Evolutionary conservation across 2,113 vertebrate genomes (phyloP), one percentile per base, ranked within the genome.

Genomic region (Pseudopipra pipra): DNA sequence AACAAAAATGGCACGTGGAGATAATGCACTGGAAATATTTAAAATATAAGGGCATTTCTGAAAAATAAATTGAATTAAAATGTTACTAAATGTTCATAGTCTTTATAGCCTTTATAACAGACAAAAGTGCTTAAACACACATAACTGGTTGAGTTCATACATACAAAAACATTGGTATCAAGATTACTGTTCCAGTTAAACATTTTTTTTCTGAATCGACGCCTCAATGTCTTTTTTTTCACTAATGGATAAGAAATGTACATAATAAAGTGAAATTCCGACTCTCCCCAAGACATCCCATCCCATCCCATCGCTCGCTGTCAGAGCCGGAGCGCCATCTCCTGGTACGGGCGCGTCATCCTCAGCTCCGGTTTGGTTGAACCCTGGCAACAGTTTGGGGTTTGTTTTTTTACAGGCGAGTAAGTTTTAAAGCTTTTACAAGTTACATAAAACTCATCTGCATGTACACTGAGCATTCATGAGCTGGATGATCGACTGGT

Each of bases 301-400:
- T 39, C 52, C 37, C 44, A 2, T 28, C 33, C 33, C 33, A 2
- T 37, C 37, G 16, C 35, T 28, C 25, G 52, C 77, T 33, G 79
- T 37, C 27, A 61, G 94, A 55, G 17, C 44, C 21, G 11, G 75
- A 86, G 95, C 79, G 39, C 95, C 96, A 95, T 46, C 97, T 98
- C 47, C 95, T 77, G 95, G 80, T 24, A 0, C 4, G 1, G 5
- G 2, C 11, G 19, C 12, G 6, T 11, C 28, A 6, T 47, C 12
- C 56, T 23, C 35, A 3, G 20, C 49, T 17, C 80, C 41, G 3
- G 15, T 41, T 12, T 14, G 18, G 12, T 49, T 18, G 0, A 23
- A 30, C 1, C 3, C 14, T 37, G 1, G 1, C 49, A 9, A 33
- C 12, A 11, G 0, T 27, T 46, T 24, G 0, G 12, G 28, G 2